Percentiles rank a stretch among this genome's conserved stretches.
Conservation (phyloP, 2,113 vertebrate genomes). For the Ondatra zibethicus region DNA sequence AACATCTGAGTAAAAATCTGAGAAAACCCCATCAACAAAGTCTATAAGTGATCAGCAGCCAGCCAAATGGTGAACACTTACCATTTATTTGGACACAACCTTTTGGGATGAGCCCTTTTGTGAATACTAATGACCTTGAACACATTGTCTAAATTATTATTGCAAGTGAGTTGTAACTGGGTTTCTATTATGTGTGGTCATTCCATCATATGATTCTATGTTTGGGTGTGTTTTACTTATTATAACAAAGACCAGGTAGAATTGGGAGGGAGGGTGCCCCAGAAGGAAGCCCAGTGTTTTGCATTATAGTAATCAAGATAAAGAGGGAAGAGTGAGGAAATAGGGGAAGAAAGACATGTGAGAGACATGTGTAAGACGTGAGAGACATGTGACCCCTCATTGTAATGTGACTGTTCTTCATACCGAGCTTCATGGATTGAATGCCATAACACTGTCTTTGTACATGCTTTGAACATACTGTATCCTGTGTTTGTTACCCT, state of each 20-base stretch:
- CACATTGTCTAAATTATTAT: not conserved
- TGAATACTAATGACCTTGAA: not conserved
- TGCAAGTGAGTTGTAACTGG: not conserved
- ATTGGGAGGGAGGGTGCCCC: not conserved
- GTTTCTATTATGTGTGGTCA: not conserved
- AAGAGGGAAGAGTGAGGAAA: not conserved
- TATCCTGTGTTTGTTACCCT: not conserved
- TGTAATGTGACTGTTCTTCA: not conserved
- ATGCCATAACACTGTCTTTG: not conserved
- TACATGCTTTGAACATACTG: constrained; percentile 20
- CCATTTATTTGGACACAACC: not conserved
- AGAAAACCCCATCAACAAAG: not conserved
- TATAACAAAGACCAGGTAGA: constrained; percentile 4
- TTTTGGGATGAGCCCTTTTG: not conserved
- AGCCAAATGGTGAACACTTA: not conserved
- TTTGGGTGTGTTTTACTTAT: constrained; percentile 54
- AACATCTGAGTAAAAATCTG: constrained; percentile 16
- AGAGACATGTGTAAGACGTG: not conserved
- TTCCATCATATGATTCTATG: constrained; percentile 3
- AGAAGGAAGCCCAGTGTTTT: constrained; percentile 13
- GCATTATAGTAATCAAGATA: not conserved
- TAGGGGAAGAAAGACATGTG: not conserved
- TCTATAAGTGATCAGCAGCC: not conserved
- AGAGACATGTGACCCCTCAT: not conserved
- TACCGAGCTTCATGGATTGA: not conserved